Base-by-base conservation (phyloP, 2,113 vertebrate species). In the Carettochelys insculpta region DNA sequence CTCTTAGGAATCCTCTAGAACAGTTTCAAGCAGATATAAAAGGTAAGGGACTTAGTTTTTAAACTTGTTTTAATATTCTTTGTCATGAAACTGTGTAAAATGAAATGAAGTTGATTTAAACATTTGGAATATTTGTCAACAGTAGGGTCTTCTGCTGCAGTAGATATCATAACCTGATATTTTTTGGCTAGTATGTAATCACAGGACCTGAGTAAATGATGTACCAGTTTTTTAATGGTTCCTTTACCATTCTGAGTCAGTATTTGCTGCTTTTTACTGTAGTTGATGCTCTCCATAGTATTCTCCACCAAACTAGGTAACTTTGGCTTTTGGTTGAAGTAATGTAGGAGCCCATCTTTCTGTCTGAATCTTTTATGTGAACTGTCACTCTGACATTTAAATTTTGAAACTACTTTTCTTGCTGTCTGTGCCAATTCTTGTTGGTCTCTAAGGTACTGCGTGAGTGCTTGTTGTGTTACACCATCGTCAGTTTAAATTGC, bases 1-100 rank as follows among this genome's bases (percentile, higher is more conserved):
- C 65, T 93, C 97, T 82, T 93, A 99, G 99, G 99, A 99, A 5
- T 97, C 98, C 27, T 97, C 98, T 76, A 98, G 98, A 96, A 97
- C 98, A 85, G 97, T 97, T 93, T 97, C 97, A 92, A 97, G 98
- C 95, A 98, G 98, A 94, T 98, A 98, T 90, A 99, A 99, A 97
- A 99, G 99, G 99, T 99, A 98, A 98, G 98, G 45, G 10, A 88
- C 87, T 87, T 92, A 80, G 52, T 29, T 45, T 7, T 10, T 41
- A 29, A 82, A 13, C 9, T 45, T 22, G 53, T 58, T 34, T 38
- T 17, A 14, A 31, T 43, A 47, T 45, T 41, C 45, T 76, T 76
- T 25, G 22, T 76, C 25, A 24, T 76, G 73, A 77, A 1, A 4
- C 41, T 27, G 38, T 82, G 52, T 31, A 56, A 56, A 80, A 6